These are phyloP conservation scores for Henricia sp. DNA, from an alignment of 53 echinoderm and acorn worm genomes.

Conservation along the genomic window DNA sequence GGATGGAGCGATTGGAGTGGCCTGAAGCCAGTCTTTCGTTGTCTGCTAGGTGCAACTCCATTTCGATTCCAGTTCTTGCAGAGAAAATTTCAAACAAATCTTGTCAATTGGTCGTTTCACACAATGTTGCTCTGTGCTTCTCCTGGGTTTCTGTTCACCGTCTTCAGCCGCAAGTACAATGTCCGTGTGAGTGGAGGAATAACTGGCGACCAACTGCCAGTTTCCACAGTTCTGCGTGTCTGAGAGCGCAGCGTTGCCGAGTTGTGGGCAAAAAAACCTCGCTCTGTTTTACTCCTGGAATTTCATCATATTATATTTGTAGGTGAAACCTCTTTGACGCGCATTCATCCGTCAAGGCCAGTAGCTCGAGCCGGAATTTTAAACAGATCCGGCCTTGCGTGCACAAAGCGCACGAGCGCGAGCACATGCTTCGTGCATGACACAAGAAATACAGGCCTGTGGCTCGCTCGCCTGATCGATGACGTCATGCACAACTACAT, in stretches of 20 bases:
- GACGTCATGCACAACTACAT: constrained; percentile 48
- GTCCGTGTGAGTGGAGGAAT: no score
- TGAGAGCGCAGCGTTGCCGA: no score
- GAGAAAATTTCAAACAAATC: no score
- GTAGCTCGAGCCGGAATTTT: not conserved
- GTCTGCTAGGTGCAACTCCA: constrained; percentile 64
- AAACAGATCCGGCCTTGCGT: not conserved
- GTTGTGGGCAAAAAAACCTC: no score
- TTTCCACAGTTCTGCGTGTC: no score
- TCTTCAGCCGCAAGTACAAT: no score
- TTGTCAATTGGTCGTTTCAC: no score
- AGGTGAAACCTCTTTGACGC: not conserved
- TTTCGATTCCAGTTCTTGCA: not conserved
- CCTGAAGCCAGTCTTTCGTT: constrained; percentile 60
- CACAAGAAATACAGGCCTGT: not conserved
- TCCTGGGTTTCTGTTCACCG: no score
- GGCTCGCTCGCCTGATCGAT: constrained; percentile 60
- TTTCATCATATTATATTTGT: constrained; percentile 40
- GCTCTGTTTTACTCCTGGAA: no score
- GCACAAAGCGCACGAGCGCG: not conserved
- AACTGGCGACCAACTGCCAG: no score
- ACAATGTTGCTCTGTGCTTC: no score
- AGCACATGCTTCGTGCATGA: not conserved
- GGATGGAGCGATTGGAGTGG: constrained; percentile 75
- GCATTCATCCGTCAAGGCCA: not conserved